These are phyloP conservation scores for Gallinago undulata DNA, from an alignment of 2,113 vertebrate species.

Conservation along the genomic window DNA sequence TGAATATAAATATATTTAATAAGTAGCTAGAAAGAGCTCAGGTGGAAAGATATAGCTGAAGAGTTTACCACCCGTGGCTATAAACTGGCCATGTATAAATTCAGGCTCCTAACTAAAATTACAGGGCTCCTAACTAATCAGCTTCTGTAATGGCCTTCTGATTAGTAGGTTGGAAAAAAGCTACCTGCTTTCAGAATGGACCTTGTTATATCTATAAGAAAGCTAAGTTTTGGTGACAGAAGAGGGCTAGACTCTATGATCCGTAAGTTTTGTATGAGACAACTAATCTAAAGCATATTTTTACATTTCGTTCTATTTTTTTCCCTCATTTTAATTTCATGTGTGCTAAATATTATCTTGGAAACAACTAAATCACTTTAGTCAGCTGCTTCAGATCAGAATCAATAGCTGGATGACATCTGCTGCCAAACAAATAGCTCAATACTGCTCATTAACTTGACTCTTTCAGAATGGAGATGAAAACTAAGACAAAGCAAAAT, in stretches of 20 bases:
- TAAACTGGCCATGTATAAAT: background rate
- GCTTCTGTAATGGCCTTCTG: background rate
- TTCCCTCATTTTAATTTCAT: background rate
- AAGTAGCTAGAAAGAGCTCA: background rate
- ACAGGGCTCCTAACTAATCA: background rate
- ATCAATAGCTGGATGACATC: constrained; percentile 56
- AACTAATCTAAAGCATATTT: background rate
- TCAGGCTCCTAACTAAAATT: background rate
- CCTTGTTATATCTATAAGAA: background rate
- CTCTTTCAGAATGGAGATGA: constrained; percentile 13
- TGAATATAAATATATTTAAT: background rate
- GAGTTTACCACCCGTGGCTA: background rate
- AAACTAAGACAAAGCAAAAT: constrained; percentile 37
- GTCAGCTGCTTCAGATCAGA: constrained; percentile 39
- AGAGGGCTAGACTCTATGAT: background rate
- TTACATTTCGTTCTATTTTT: background rate
- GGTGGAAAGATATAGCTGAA: background rate
- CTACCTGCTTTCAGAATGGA: background rate
- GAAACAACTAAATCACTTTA: constrained; percentile 18
- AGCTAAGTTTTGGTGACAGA: background rate
- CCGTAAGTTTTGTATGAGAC: background rate
- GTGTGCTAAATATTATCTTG: constrained; percentile 13
- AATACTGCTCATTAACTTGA: constrained; percentile 42
- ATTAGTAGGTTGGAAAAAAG: background rate
- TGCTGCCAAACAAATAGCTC: constrained; percentile 52